Conservation (phyloP, 2,797 vertebrate species). For the Okamejei kenojei region DNA sequence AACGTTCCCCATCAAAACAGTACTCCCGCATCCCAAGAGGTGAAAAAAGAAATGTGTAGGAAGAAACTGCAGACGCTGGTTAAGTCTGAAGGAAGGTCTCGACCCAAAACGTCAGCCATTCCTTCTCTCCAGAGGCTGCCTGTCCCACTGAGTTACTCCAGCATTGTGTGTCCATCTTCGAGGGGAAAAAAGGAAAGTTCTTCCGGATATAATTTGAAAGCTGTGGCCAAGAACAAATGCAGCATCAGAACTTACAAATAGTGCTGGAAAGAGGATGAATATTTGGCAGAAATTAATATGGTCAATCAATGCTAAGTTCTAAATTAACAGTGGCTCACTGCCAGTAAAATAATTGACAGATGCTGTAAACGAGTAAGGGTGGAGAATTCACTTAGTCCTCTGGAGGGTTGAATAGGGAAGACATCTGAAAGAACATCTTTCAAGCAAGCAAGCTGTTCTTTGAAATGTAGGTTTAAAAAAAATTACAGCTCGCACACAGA, state of each 20-base stretch:
- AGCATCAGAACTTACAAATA: slow-evolving; percentile 19
- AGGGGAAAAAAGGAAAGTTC: neutral
- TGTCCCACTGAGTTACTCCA: no score
- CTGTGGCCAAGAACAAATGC: neutral
- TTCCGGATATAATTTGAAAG: neutral
- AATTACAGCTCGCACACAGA: neutral
- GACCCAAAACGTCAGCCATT: no score
- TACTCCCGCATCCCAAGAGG: neutral
- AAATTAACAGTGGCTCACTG: neutral
- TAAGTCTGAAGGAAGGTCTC: no score
- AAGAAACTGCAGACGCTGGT: no score
- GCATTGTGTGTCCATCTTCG: no score
- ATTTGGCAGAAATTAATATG: slow-evolving; percentile 25
- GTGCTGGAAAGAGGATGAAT: slow-evolving; percentile 12
- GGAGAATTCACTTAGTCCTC: neutral
- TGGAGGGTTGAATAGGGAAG: neutral
- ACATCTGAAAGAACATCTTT: neutral
- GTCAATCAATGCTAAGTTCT: slow-evolving; percentile 11
- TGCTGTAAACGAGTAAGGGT: slow-evolving; percentile 17
- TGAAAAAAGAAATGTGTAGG: neutral
- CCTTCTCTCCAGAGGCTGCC: no score
- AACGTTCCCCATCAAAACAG: neutral
- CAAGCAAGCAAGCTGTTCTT: neutral
- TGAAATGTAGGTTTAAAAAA: neutral
- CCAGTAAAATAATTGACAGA: slow-evolving; percentile 34